These are phyloP conservation scores for Clitarchus hookeri DNA, from an alignment of 2,888 invertebrate genomes.

Conservation along the genomic window DNA sequence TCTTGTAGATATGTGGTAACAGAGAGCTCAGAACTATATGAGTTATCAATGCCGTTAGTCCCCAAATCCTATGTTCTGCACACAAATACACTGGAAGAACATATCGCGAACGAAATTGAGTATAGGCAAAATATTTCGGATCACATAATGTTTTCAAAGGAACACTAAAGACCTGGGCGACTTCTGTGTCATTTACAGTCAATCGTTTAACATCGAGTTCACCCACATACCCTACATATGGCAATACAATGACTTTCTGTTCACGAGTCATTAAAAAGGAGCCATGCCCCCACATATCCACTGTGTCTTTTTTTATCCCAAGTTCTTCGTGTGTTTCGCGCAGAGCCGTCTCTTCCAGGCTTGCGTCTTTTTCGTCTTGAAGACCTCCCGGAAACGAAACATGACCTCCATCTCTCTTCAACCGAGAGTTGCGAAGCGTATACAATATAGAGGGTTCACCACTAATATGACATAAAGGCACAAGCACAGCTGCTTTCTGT, in stretches of 20 bases:
- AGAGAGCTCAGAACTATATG: conserved; percentile 71
- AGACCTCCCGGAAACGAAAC: conserved; percentile 86
- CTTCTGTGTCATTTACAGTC: conserved; percentile 69
- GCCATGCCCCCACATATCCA: conserved; percentile 73
- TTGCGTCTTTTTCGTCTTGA: conserved; percentile 64
- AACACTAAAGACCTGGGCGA: conserved; percentile 74
- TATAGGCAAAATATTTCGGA: conserved; percentile 64
- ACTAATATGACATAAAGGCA: conserved; percentile 74
- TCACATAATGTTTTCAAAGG: conserved; percentile 69
- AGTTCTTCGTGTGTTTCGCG: conserved; percentile 87
- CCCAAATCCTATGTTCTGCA: conserved; percentile 71
- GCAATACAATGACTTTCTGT: conserved; percentile 65
- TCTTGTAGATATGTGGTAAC: conserved; percentile 55
- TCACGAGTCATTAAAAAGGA: conserved; percentile 58
- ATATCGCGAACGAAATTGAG: conserved; percentile 67
- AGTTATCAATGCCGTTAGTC: conserved; percentile 77
- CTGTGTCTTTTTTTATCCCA: conserved; percentile 63
- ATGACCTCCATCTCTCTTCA: conserved; percentile 76
- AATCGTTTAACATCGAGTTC: conserved; percentile 60
- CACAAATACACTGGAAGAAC: conserved; percentile 69
- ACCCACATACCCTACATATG: conserved; percentile 71
- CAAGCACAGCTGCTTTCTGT: conserved; percentile 73
- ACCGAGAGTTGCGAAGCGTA: conserved; percentile 73
- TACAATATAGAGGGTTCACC: conserved; percentile 77
- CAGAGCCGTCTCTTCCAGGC: conserved; percentile 72